Base-by-base conservation (phyloP, 2,888 invertebrate genomes). In the Pyralis farinalis region DNA sequence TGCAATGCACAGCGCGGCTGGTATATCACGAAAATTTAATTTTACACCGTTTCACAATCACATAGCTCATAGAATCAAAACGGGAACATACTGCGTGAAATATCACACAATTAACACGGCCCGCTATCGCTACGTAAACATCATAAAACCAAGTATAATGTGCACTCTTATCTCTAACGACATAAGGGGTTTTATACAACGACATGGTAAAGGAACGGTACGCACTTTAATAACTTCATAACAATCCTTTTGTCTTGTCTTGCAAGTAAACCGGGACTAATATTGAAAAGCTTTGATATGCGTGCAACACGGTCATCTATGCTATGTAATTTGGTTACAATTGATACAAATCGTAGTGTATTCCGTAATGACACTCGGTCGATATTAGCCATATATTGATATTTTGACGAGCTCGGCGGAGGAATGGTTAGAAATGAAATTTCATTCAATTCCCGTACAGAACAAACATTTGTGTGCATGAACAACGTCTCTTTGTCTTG, bases 1-100 rank as follows among this genome's bases (percentile, higher is more conserved):
- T 16, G 56, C 40, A 47, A 51, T 46, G 52, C 55, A 46, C 55
- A 55, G 49, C 54, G 47, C 52, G 58, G 51, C 51, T 49, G 46
- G 49, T 51, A 54, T 41, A 42, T 42, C 51, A 63, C 33, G 53
- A 61, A 65, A 59, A 57, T 59, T 60, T 44, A 63, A 63, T 60
- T 59, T 61, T 51, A 40, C 52, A 54, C 47, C 50, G 51, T 63
- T 67, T 55, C 58, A 61, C 53, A 68, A 66, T 55, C 53, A 51
- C 51, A 44, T 50, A 47, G 53, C 46, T 50, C 42, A 40, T 49
- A 55, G 43, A 51, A 51, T 47, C 43, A 48, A 46, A 63, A 60
- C 55, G 48, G 49, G 61, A 59, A 44, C 58, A 52, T 47, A 50
- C 31, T 42, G 45, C 40, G 53, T 50, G 50, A 52, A 48, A 51